Percentiles rank a stretch among this genome's conserved stretches.
Evolutionary conservation across 2,888 invertebrate species (phyloP).

Genomic region (Oxycera nigricornis): DNA sequence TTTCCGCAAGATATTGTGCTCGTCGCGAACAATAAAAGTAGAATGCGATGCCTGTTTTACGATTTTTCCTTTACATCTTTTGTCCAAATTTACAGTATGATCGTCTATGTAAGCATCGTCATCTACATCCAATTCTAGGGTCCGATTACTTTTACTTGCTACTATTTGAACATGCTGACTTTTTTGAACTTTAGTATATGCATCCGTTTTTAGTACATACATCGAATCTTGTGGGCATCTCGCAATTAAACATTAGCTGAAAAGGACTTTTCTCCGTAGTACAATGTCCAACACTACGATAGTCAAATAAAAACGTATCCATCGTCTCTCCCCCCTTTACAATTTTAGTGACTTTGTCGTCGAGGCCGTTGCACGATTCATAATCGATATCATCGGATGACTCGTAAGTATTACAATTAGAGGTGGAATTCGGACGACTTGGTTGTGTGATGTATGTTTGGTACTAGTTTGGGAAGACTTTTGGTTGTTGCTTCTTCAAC

Average conservation of each 20-base stretch:
- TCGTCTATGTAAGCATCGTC: background rate
- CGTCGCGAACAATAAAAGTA: background rate
- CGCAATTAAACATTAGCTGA: background rate
- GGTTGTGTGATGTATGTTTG: slow-evolving; percentile 27
- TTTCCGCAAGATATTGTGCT: background rate
- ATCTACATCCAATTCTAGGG: background rate
- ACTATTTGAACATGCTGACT: background rate
- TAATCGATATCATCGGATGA: slow-evolving; percentile 52
- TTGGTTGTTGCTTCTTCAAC: slow-evolving; percentile 44
- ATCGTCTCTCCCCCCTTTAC: background rate
- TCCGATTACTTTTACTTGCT: background rate
- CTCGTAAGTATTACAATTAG: slow-evolving; percentile 46
- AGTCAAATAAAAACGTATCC: background rate
- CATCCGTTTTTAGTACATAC: too few relatives aligned
- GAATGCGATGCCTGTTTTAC: background rate
- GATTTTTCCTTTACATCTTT: background rate
- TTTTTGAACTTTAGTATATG: background rate
- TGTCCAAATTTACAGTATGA: background rate
- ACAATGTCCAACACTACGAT: background rate
- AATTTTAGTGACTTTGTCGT: too few relatives aligned
- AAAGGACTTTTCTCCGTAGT: background rate
- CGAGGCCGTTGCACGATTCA: slow-evolving; percentile 57
- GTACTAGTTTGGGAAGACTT: slow-evolving; percentile 35
- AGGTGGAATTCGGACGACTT: slow-evolving; percentile 42
- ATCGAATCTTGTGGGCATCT: background rate